Evolutionary conservation across 2,888 invertebrate genomes (phyloP), one percentile per base, ranked within the genome.

Genomic region (Coecobrya sp.): DNA sequence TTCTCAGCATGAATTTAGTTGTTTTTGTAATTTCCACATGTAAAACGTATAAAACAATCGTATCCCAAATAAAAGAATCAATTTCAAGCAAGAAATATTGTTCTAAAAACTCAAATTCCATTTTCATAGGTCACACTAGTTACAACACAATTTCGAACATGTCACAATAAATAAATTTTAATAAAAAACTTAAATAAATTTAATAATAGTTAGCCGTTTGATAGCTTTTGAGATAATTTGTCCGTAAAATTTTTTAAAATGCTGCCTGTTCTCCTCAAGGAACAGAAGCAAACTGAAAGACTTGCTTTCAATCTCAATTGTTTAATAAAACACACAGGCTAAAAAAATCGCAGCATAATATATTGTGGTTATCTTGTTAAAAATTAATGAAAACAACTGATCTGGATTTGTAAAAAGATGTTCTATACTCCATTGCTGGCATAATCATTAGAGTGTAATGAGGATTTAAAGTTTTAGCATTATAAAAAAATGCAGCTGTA

Each of bases 1-100:
- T 92, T 68, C 92, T 92, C 4, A 92, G 76, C 92, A 92, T 92
- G 42, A 92, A 92, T 36, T 92, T 92, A 0, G 88, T 88, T 7
- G 88, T 92, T 92, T 92, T 92, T 11, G 92, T 92, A 55, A 76
- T 92, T 84, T 68, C 92, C 16, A 92, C 79, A 45, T 88, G 84
- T 0, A 49, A 30, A 4, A 92, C 76, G 30, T 92, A 92, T 1
- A 92, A 55, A 62, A 88, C 52, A 62, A 88, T 22, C 0, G 92
- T 88, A 45, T 92, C 92, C 85, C 59, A 76, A 85, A 65, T 76
- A 36, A 79, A 88, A 8, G 16, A 27, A 30, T 85, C 85, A n/a
- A 76, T 45, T 36, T 91, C 91, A 52, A 81, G 2, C 3, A 79
- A 10, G 36, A 86, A 3, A 42, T 7, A 70, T n/a, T 76, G 76